Percentiles rank a stretch among this genome's conserved stretches.
These are phyloP conservation scores for Eupithecia subumbrata DNA, from an alignment of 2,888 invertebrate genomes.

Conservation along the genomic window DNA sequence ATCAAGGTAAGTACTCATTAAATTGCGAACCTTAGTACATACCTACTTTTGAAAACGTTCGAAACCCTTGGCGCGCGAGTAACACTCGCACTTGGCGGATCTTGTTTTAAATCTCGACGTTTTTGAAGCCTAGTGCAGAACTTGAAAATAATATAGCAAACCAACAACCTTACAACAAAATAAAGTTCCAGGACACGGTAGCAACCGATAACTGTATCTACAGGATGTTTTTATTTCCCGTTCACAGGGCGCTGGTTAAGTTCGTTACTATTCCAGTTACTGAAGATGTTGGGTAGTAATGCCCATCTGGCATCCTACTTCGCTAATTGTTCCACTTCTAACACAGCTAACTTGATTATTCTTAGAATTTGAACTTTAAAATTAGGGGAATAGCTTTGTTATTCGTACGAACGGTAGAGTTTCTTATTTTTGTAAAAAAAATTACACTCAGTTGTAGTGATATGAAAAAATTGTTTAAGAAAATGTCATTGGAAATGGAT, in stretches of 20 bases:
- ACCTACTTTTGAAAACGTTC: too few species aligned
- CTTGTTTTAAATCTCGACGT: too few species aligned
- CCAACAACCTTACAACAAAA: not conserved
- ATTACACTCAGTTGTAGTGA: too few species aligned
- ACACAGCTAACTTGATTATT: not conserved
- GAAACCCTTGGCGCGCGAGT: too few species aligned
- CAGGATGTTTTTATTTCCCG: constrained; percentile 29
- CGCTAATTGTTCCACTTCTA: constrained; percentile 18
- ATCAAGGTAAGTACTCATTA: too few species aligned
- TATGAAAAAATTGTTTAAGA: not conserved
- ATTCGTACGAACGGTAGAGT: not conserved
- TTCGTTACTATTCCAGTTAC: constrained; percentile 64
- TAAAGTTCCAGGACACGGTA: not conserved
- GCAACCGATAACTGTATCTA: constrained; percentile 6
- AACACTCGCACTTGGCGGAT: too few species aligned
- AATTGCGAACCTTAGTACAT: too few species aligned
- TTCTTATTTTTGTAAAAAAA: not conserved
- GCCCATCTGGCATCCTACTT: constrained; percentile 44
- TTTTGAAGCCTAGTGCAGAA: not conserved
- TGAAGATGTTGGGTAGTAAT: constrained; percentile 54
- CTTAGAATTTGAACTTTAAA: constrained; percentile 11
- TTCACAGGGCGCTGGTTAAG: constrained; percentile 51
- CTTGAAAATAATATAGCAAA: not conserved
- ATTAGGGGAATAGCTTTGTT: not conserved
- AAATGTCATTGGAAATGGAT: not conserved